Base-by-base conservation (phyloP, 2,888 invertebrate species). In the Sphaeridia pumilis region DNA sequence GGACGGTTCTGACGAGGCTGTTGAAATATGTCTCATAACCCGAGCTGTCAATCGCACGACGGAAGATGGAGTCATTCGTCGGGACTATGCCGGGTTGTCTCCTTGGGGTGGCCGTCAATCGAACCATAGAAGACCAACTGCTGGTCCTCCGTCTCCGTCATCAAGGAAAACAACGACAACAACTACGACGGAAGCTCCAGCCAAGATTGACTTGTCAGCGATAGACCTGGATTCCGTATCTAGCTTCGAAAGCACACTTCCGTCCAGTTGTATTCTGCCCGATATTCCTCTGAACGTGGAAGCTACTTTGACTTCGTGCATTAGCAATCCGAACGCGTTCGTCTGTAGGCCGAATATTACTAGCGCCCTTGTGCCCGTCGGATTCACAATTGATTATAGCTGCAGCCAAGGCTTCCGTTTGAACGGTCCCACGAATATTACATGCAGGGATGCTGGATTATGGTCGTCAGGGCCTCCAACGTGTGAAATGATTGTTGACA, bases 21-120 rank as follows among this genome's bases (percentile, higher is more conserved):
- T 60, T 1, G 61, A 59, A 24, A 51, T 65, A 1, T 65, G 65
- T 49, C 50, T 63, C 2, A 61, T 63, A 20, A 65, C 65, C 2
- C 48, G 63, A 31, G 65, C 63, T 3, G 45, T 51, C 10, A 27
- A 20, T 24, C 20, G 38, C n/a, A 25, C 46, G 22, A 49, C 49
- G 14, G 53, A 56, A 12, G 52, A 49, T 12, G 28, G 17, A 2
- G 36, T 22, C 12, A 46, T 34, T 2, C 38, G 50, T 20, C 24
- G 47, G 17, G 56, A 49, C 17, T 45, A 51, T 43, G 35, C 45
- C 25, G 51, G 45, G 14, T 36, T 34, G 4, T 45, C 45, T 25
- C 51, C 45, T 21, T 45, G 35, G 24, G 51, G 44, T 7, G 51
- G 51, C 24, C 24, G 51, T 22, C 51, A 44, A n/a, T n/a, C 2